These are phyloP conservation scores for Thalpophila matura DNA, from an alignment of 2,888 invertebrate genomes.

Conservation along the genomic window DNA sequence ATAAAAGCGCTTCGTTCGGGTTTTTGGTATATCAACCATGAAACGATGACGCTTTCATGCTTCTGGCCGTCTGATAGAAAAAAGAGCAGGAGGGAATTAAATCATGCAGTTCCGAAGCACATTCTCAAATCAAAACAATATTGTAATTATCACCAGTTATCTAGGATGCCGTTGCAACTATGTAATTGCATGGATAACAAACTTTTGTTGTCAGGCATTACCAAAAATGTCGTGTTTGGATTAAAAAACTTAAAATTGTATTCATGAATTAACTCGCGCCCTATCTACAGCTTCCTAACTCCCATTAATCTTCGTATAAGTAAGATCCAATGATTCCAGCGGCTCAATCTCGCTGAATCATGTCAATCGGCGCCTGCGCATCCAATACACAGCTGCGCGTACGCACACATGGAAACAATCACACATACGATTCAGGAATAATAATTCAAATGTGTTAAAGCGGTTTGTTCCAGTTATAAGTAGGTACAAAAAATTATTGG, in stretches of 20 bases:
- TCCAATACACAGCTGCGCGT: constrained; percentile 33
- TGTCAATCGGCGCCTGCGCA: constrained; percentile 76
- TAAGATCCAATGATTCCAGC: constrained; percentile 63
- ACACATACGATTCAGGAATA: constrained; percentile 16
- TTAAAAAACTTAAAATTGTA: background rate
- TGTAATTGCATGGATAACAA: too few relatives aligned
- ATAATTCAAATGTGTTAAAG: constrained; percentile 23
- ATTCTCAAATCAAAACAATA: too few relatives aligned
- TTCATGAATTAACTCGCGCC: background rate
- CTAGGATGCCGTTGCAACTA: too few relatives aligned
- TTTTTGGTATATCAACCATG: too few relatives aligned
- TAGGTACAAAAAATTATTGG: background rate
- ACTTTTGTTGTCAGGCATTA: too few relatives aligned
- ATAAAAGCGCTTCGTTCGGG: too few relatives aligned
- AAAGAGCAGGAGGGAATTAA: too few relatives aligned
- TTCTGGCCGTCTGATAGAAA: too few relatives aligned
- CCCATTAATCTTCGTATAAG: constrained; percentile 33
- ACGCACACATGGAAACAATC: constrained; percentile 15
- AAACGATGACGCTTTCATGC: too few relatives aligned
- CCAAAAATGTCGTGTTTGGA: too few relatives aligned
- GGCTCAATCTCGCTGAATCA: constrained; percentile 72
- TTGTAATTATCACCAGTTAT: too few relatives aligned
- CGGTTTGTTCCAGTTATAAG: background rate
- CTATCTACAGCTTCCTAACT: constrained; percentile 27
- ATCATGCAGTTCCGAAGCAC: too few relatives aligned